These are phyloP conservation scores for Phyllotis vaccarum DNA, from an alignment of 2,797 vertebrate species.

Conservation along the genomic window DNA sequence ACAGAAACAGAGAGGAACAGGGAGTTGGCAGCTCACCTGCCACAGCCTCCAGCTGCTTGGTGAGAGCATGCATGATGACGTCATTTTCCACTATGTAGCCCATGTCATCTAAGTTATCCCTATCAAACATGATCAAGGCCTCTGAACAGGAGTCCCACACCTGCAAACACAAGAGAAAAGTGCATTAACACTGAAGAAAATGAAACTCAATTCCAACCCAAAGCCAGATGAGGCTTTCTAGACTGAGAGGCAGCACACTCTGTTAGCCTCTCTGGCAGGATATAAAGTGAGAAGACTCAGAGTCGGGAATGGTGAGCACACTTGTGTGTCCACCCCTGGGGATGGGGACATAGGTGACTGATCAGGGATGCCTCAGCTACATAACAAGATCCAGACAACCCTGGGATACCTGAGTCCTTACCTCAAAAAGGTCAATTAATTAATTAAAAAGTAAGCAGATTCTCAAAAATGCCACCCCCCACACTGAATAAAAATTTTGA, in stretches of 20 bases:
- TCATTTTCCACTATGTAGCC: conserved; percentile 98
- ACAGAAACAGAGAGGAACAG: not conserved
- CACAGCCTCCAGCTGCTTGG: conserved; percentile 93
- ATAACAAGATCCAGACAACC: not conserved
- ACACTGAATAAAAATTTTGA: not conserved
- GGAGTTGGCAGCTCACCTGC: conserved; percentile 89
- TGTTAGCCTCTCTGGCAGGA: not conserved
- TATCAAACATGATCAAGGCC: conserved; percentile 98
- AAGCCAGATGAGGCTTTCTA: not conserved
- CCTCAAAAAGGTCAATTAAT: not conserved
- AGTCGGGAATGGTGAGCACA: not conserved
- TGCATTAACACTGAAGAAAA: conserved; percentile 12
- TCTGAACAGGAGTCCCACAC: conserved; percentile 99
- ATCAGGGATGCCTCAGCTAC: not conserved
- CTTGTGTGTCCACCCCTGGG: not conserved
- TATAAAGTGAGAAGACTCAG: not conserved
- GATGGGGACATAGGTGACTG: not conserved
- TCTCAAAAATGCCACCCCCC: not conserved
- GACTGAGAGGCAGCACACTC: not conserved
- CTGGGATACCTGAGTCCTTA: not conserved
- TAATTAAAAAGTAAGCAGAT: not conserved
- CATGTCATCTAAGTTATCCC: conserved; percentile 96
- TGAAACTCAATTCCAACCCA: not conserved
- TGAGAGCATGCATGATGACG: conserved; percentile 94
- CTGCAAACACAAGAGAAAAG: conserved; percentile 88